A percentile compares a stretch with the other conserved stretches of the same genome.
These are phyloP conservation scores for Cataglyphis cursor DNA, from an alignment of 2,888 invertebrate species.

Conservation along the genomic window DNA sequence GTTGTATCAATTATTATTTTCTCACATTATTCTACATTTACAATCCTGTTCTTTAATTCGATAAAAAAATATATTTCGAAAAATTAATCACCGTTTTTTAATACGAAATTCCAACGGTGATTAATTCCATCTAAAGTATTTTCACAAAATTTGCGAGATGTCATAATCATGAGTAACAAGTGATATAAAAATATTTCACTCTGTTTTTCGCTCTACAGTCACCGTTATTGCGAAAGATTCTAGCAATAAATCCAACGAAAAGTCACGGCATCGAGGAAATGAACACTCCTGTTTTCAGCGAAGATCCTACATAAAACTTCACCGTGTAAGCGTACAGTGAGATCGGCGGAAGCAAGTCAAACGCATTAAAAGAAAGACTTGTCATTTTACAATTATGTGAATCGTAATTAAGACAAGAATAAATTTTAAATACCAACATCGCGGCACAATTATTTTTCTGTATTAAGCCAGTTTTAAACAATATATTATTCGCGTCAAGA, in stretches of 20 bases:
- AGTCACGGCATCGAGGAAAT: conserved; percentile 20
- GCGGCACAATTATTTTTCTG: neutral
- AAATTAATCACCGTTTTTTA: conserved; percentile 5
- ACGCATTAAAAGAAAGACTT: conserved; percentile 10
- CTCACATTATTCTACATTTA: neutral
- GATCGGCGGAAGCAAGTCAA: conserved; percentile 11
- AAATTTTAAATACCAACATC: neutral
- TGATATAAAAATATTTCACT: conserved; percentile 52
- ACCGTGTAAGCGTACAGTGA: neutral
- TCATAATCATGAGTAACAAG: conserved; percentile 22
- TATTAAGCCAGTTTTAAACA: neutral
- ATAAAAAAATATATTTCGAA: neutral
- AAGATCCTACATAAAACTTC: conserved; percentile 32
- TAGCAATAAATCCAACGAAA: conserved; percentile 34
- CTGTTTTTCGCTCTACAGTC: conserved; percentile 16
- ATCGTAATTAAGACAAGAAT: conserved; percentile 13
- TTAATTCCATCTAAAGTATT: conserved; percentile 33
- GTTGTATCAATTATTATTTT: neutral
- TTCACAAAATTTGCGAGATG: conserved; percentile 42
- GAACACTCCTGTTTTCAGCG: conserved; percentile 42
- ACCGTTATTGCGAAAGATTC: conserved; percentile 27
- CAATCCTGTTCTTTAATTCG: neutral
- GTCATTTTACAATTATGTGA: conserved; percentile 18
- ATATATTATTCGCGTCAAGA: neutral
- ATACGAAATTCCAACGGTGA: conserved; percentile 31